Base-by-base conservation (phyloP, 2,888 invertebrate species). In the Melieria omissa region DNA sequence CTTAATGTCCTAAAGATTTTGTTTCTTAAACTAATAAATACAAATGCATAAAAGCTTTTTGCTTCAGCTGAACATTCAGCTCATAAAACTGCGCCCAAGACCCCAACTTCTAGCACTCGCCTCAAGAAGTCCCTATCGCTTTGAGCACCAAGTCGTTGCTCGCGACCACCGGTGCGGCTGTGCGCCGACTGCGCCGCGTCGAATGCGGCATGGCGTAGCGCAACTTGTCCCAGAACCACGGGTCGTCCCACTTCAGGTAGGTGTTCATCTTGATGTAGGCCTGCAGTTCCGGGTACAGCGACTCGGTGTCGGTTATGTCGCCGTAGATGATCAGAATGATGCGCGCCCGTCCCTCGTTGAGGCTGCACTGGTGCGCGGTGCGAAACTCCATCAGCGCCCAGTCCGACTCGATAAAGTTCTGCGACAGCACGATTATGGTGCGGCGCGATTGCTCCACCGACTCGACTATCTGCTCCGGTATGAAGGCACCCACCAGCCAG, bases 161-260 rank as follows among this genome's bases (percentile, higher is more conserved):
- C 29, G 29, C 29, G 2, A 29, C 29, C 29, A 0, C 29, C 29
- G 29, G 29, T 29, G 29, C 29, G 29, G 29, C 29, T 29, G 29
- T 2, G 29, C 29, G 29, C 29, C 29, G 29, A 29, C 29, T 29
- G 29, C 2, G 29, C 29, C 29, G 62, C 0, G 83, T 81, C 3
- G 87, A 86, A 84, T 91, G 92, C 0, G 92, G 92, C 78, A 92
- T 85, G 7, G 93, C 93, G 81, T 92, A 92, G 47, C 89, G 87
- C 62, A 95, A 86, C 82, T 92, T 93, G 71, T 92, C 88, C 93
- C 93, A 94, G 84, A 94, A 93, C 90, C 91, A 92, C 10, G 91
- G 91, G 80, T 94, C 93, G 6, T 90, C 92, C 92, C 93, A 93
- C 79, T 91, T 90, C 12, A 94, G 88, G 81, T 94, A 94, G 0